Conservation (phyloP, 2,113 vertebrate species). For the Okapia johnstoni region DNA sequence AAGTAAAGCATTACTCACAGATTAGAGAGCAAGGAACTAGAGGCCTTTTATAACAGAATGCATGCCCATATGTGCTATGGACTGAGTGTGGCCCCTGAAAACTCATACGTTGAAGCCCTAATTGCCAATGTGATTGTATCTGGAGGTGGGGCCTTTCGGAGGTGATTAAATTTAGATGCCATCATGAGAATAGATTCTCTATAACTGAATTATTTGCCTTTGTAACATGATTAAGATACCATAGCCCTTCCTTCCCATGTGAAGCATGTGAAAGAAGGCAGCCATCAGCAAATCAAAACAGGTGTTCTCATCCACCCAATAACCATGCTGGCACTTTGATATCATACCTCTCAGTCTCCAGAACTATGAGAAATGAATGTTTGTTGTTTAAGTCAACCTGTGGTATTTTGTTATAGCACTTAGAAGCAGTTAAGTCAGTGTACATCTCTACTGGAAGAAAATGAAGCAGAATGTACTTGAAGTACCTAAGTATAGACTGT, state of each 20-base stretch:
- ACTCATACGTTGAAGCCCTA: neutral
- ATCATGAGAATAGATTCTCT: neutral
- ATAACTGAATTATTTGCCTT: neutral
- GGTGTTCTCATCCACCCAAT: neutral
- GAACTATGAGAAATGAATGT: neutral
- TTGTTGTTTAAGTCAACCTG: neutral
- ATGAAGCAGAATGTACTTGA: neutral
- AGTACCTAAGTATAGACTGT: neutral
- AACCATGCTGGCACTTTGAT: neutral
- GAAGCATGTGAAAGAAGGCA: neutral
- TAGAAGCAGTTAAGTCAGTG: neutral
- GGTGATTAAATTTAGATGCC: neutral
- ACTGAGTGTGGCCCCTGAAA: neutral
- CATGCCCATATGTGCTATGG: neutral
- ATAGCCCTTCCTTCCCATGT: neutral
- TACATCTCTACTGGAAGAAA: neutral
- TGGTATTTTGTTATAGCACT: neutral
- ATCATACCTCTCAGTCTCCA: neutral
- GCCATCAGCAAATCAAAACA: neutral
- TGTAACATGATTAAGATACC: neutral
- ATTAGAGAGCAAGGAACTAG: neutral
- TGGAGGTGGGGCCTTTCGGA: neutral
- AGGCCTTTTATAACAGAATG: neutral
- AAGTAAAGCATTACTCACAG: neutral
- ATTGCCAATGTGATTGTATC: neutral